Percentiles rank a stretch among this genome's conserved stretches.
These are phyloP conservation scores for Euzophera pinguis DNA, from an alignment of 2,888 invertebrate species.

Conservation along the genomic window DNA sequence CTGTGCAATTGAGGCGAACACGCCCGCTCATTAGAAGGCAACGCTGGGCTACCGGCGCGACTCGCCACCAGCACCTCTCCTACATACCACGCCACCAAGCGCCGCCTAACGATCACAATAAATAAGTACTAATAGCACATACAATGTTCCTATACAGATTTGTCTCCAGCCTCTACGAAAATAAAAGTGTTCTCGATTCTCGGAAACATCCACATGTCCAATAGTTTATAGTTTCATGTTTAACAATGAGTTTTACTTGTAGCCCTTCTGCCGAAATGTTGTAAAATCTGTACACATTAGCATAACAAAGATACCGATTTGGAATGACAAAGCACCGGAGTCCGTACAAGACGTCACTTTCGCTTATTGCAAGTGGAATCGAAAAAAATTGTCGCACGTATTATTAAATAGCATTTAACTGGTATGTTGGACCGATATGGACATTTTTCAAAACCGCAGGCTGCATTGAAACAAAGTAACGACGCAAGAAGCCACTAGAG, in stretches of 20 bases:
- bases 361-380: conserved; percentile 48
- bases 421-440: conserved; percentile 45
- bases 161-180: conserved; percentile 33
- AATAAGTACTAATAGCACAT: conserved; percentile 25
- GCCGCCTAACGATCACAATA: conserved; percentile 26
- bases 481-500: conserved; percentile 52
- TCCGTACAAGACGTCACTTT: conserved; percentile 62
- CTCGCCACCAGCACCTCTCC: conserved; percentile 14
- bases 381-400: conserved; percentile 35
- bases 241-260: conserved; percentile 50
- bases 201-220: conserved; percentile 60
- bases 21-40: conserved; percentile 74
- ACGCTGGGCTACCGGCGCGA: conserved; percentile 29
- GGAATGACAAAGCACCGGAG: conserved; percentile 54
- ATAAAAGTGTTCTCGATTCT: conserved; percentile 49
- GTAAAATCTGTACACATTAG: conserved; percentile 66
- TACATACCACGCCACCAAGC: conserved; percentile 21
- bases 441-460: conserved; percentile 63
- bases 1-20: conserved; percentile 78
- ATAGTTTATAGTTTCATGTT: conserved; percentile 34
- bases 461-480: conserved; percentile 55
- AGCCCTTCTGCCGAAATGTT: conserved; percentile 63
- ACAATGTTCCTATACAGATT: conserved; percentile 19
- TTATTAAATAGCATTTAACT: conserved; percentile 49
- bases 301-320: conserved; percentile 73